Base-by-base conservation (phyloP, 2,113 vertebrate species). In the Carassius carassius region DNA sequence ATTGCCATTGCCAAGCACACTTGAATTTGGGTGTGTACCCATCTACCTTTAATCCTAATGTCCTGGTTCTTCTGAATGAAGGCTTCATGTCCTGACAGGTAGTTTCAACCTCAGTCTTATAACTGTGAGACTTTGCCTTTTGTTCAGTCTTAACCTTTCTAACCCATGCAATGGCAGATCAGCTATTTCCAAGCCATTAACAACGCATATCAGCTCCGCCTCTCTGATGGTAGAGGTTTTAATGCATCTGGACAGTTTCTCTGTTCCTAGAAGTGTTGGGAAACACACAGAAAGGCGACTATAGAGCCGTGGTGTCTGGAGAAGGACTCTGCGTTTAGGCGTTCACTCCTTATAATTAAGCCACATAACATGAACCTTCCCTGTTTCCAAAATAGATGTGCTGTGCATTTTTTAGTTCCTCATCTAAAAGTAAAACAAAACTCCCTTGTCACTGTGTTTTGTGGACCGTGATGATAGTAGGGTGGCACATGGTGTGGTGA, bases 341-440 rank as follows among this genome's bases (percentile, higher is more conserved):
- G 60, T 88, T 86, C 70, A 72, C 78, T 65, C 70, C 82, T 87
- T 86, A 58, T 88, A 90, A 90, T 90, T 87, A 88, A 79, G 77
- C 81, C 7, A 29, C 78, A 78, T 9, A 17, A 41, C 67, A 72
- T 63, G 67, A 65, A 85, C 84, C 75, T 44, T 78, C 84, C 83
- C 86, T 84, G 80, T 73, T 63, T 86, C 44, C 23, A 84, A 87
- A 89, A 84, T 81, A 91, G 86, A 86, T 62, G 23, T 56, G 35
- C 19, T 37, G 56, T 44, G 54, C 62, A 56, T 29, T 32, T 70
- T 69, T 81, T 23, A 41, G 74, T 80, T 23, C 11, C 19, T 29
- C n/a, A n/a, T 65, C 35, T 77, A 67, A 72, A 70, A 25, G 80
- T 41, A 86, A 83, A 51, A 47, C 82, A 21, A 32, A 54, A 7